Conservation (phyloP, 2,797 vertebrate genomes). For the Gallinago stenura region DNA sequence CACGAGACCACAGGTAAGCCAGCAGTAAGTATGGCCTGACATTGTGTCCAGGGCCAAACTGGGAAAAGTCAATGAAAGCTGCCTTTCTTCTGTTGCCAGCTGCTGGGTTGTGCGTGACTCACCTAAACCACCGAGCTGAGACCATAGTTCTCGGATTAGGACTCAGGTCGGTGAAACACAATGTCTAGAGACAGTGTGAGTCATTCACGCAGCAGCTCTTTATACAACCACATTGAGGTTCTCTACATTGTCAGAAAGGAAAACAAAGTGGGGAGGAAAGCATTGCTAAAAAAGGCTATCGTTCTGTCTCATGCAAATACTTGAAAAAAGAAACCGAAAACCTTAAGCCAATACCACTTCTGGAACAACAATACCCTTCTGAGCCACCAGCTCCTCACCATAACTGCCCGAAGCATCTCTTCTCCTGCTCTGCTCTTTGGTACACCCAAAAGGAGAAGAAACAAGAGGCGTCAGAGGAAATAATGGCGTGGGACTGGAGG, state of each 20-base stretch:
- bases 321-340: not conserved
- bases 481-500: not conserved
- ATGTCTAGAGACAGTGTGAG: not conserved
- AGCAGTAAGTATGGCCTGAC: not conserved
- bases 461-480: not conserved
- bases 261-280: not conserved
- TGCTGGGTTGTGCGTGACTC: not conserved
- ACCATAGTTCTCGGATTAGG: not conserved
- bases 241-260: not conserved
- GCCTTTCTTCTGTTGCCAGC: not conserved
- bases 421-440: not conserved
- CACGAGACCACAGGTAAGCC: not conserved
- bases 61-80: not conserved
- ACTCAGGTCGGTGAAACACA: not conserved
- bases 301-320: accelerated
- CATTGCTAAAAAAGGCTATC: not conserved
- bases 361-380: not conserved
- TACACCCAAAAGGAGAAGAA: not conserved
- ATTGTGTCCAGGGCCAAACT: not conserved
- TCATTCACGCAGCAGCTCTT: not conserved
- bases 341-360: not conserved
- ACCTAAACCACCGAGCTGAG: not conserved
- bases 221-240: not conserved
- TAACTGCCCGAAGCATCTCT: not conserved
- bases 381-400: not conserved